Evolutionary conservation across 2,113 vertebrate genomes (phyloP).

Genomic region (Siniperca knerii): DNA sequence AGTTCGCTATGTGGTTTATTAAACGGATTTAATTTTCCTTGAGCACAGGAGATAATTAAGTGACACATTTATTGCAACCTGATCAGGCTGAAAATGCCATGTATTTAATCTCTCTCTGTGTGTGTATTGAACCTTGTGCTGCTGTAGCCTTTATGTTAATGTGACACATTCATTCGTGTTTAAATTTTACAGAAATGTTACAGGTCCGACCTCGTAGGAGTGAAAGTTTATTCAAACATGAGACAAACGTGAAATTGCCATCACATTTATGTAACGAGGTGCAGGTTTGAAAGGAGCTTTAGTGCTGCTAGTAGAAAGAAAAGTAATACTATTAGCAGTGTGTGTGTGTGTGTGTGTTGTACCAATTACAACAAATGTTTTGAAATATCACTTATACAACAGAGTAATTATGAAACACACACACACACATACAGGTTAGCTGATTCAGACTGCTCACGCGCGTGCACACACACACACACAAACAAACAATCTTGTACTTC

Average conservation of each 20-base stretch:
- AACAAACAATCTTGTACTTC: no score
- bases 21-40: neutral
- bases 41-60: neutral
- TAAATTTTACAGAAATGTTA: neutral
- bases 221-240: neutral
- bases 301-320: neutral
- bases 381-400: constrained; percentile 6
- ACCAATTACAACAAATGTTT: neutral
- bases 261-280: neutral
- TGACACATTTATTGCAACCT: neutral
- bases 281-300: constrained; percentile 19
- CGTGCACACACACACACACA: no score
- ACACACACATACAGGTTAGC: neutral
- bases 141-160: neutral
- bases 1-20: neutral
- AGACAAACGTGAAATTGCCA: neutral
- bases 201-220: neutral
- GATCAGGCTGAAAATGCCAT: neutral
- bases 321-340: constrained; percentile 22
- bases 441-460: constrained; percentile 11
- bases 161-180: neutral
- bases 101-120: neutral
- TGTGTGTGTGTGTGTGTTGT: constrained; percentile 5
- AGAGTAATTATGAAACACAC: constrained; percentile 6
- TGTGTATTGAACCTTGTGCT: neutral